Evolutionary conservation across 2,888 invertebrate genomes (phyloP).

Genomic region (Eupithecia inturbata): DNA sequence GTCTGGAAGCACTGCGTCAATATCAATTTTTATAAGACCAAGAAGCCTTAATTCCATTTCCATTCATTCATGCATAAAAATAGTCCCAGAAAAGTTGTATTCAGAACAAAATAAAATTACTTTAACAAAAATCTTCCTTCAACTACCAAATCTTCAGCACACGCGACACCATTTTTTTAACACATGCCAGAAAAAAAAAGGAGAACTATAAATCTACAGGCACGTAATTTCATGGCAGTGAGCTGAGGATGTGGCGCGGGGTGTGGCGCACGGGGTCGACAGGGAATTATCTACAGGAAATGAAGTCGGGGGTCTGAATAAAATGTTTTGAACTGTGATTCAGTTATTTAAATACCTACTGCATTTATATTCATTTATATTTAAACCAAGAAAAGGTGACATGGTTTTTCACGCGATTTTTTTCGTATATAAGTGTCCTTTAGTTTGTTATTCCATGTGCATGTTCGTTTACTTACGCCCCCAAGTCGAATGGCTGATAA

Average conservation of each 20-base stretch:
- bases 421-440: not conserved
- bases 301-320: slow-evolving; percentile 8
- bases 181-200: slow-evolving; percentile 17
- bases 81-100: not conserved
- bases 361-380: not conserved
- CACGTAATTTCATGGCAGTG: slow-evolving; percentile 38
- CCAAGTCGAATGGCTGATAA: not conserved
- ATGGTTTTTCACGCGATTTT: not conserved
- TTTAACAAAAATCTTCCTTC: not conserved
- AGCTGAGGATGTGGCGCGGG: slow-evolving; percentile 13
- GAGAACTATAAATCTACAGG: slow-evolving; percentile 30
- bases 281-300: slow-evolving; percentile 32
- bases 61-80: no score
- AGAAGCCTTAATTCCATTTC: no score
- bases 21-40: no score
- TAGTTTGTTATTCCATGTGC: no score
- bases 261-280: slow-evolving; percentile 1
- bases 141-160: not conserved
- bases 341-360: not conserved
- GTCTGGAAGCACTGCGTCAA: no score
- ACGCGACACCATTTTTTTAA: not conserved
- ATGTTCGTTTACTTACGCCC: not conserved
- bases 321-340: not conserved
- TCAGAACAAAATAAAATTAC: not conserved
- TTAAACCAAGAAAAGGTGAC: not conserved